A percentile compares a stretch with the other conserved stretches of the same genome.
These are phyloP conservation scores for Mastacembelus armatus DNA, from an alignment of 2,797 vertebrate species.

Conservation along the genomic window DNA sequence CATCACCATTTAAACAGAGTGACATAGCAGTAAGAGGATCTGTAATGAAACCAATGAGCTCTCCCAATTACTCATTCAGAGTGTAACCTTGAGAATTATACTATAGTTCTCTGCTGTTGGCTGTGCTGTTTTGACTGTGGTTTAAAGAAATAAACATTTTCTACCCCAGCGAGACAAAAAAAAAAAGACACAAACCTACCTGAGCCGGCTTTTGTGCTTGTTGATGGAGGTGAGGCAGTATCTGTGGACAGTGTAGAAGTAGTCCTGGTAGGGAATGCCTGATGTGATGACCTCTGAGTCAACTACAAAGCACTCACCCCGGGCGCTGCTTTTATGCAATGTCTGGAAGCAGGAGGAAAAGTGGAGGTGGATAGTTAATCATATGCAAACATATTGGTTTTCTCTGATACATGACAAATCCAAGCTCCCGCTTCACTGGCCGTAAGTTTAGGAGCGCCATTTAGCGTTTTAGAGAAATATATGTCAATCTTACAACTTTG, in stretches of 20 bases:
- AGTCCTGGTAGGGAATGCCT: constrained; percentile 95
- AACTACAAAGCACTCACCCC: constrained; percentile 87
- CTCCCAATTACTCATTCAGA: background rate
- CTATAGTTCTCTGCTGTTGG: background rate
- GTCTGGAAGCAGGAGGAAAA: constrained; percentile 75
- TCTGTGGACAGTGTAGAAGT: constrained; percentile 93
- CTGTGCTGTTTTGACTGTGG: background rate
- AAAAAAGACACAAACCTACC: constrained; percentile 82
- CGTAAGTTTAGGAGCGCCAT: no score
- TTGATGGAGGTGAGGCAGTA: constrained; percentile 91
- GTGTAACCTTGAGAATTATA: background rate
- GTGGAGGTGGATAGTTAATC: background rate
- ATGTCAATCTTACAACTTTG: background rate
- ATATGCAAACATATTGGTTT: background rate
- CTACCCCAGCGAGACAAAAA: background rate
- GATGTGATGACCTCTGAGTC: constrained; percentile 93
- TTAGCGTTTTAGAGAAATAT: background rate
- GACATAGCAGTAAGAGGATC: background rate
- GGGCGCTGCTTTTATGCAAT: constrained; percentile 85
- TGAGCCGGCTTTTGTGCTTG: constrained; percentile 91
- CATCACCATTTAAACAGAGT: background rate
- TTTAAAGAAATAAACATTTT: background rate
- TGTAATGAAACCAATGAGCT: background rate
- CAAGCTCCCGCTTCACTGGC: no score
- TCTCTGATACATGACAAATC: background rate